phyloP scores from a whole-genome alignment of 2,888 invertebrate species.

The Emmelina monodactyla region DNA sequence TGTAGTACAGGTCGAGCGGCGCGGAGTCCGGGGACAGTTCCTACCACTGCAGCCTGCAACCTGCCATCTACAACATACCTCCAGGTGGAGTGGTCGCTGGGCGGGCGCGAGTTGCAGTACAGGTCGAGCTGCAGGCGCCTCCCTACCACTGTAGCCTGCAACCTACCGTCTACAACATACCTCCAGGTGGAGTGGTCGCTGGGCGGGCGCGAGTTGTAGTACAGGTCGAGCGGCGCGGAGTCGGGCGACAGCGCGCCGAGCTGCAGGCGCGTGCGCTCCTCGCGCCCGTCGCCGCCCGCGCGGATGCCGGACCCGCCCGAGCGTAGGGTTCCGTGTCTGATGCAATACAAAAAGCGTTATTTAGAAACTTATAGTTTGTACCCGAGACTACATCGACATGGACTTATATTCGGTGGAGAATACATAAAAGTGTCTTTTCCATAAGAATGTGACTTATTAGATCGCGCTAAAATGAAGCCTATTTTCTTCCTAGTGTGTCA shows the following conservation, averaged over 20 bases:
- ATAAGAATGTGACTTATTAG: too few relatives aligned
- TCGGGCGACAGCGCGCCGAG: constrained; percentile 74
- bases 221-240: constrained; percentile 75
- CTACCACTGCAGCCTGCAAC: constrained; percentile 74
- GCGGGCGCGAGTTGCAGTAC: constrained; percentile 82
- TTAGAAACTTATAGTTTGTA: too few relatives aligned
- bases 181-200: constrained; percentile 67
- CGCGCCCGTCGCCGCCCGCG: constrained; percentile 80
- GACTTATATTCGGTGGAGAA: too few relatives aligned
- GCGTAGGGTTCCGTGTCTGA: constrained; percentile 53
- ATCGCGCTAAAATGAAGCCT: too few relatives aligned
- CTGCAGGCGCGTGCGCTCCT: constrained; percentile 80
- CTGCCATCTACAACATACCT: too few relatives aligned
- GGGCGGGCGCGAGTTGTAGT: constrained; percentile 81
- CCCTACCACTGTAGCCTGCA: too few relatives aligned
- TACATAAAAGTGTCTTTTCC: too few relatives aligned
- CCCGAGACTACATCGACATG: too few relatives aligned
- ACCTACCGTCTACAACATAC: too few relatives aligned
- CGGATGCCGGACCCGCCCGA: constrained; percentile 56
- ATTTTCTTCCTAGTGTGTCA: too few relatives aligned
- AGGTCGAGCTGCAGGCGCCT: too few relatives aligned
- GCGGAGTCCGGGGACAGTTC: constrained; percentile 75
- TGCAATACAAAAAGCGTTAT: too few relatives aligned
- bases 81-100: constrained; percentile 66
- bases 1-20: constrained; percentile 79